Evolutionary conservation across 1,140 invertebrate genomes (phyloP).

Genomic region (Fopius arisanus): DNA sequence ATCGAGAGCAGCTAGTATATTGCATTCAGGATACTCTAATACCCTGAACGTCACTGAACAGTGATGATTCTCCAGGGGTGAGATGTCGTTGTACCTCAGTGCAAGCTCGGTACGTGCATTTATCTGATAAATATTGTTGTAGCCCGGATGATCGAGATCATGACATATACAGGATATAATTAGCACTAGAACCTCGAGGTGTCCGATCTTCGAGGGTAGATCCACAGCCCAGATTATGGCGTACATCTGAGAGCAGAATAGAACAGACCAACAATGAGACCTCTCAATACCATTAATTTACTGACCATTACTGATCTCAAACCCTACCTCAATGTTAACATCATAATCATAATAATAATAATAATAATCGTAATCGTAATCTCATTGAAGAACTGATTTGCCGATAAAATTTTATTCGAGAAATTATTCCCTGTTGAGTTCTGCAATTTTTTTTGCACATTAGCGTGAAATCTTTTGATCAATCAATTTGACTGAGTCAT

Average conservation of each 20-base stretch:
- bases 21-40: constrained; percentile 78
- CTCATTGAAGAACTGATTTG: too few relatives aligned
- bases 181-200: constrained; percentile 80
- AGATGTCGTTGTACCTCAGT: constrained; percentile 88
- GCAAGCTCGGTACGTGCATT: constrained; percentile 87
- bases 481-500: too few relatives aligned
- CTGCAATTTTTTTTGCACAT: too few relatives aligned
- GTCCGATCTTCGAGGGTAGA: constrained; percentile 73
- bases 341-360: too few relatives aligned
- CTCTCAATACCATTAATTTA: too few relatives aligned
- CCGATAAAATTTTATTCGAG: too few relatives aligned
- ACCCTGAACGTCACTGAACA: constrained; percentile 87
- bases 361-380: too few relatives aligned
- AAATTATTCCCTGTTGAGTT: too few relatives aligned
- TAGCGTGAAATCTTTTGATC: too few relatives aligned
- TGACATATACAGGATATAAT: constrained; percentile 88
- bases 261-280: neutral
- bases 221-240: constrained; percentile 81
- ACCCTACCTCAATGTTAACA: too few relatives aligned
- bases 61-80: constrained; percentile 89
- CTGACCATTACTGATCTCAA: too few relatives aligned
- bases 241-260: constrained; percentile 74
- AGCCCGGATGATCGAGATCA: constrained; percentile 91
- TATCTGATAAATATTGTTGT: constrained; percentile 90
- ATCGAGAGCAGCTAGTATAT: constrained; percentile 78